phyloP scores from a whole-genome alignment of 2,888 invertebrate genomes.

The Coelopa pilipes region DNA sequence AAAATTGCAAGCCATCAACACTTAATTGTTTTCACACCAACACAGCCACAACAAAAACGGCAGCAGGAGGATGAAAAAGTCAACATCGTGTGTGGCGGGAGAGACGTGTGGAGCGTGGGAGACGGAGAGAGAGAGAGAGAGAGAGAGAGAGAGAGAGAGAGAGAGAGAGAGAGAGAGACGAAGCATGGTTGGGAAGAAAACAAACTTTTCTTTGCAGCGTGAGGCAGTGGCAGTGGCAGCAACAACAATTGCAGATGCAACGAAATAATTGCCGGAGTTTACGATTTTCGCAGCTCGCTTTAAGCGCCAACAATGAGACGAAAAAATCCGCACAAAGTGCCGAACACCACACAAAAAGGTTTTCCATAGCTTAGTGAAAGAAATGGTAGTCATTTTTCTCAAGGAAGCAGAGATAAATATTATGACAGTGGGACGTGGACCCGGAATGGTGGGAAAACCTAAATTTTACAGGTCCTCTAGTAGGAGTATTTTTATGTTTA shows the following conservation, averaged over 20 bases:
- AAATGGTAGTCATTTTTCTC: constrained; percentile 11
- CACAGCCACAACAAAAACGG: neutral
- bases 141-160: neutral
- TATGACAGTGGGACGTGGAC: neutral
- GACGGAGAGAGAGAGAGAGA: neutral
- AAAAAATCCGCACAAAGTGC: neutral
- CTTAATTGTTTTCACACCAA: constrained; percentile 21
- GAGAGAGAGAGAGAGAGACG: neutral
- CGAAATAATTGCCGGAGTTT: constrained; percentile 28
- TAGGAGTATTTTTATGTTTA: constrained; percentile 13
- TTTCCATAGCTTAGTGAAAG: neutral
- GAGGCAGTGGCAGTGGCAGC: neutral
- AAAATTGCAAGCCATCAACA: constrained; percentile 28
- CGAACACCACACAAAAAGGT: neutral
- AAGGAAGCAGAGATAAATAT: neutral
- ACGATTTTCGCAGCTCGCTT: constrained; percentile 16
- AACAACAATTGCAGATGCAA: constrained; percentile 24
- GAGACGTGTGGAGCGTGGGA: neutral
- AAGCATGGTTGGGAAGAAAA: neutral
- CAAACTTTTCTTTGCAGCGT: neutral
- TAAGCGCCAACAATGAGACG: neutral
- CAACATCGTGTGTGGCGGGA: neutral
- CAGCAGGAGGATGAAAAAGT: neutral
- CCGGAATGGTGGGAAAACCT: neutral
- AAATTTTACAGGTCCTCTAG: neutral